Evolutionary conservation across 2,113 vertebrate species (phyloP).

Genomic region (Petaurus breviceps): DNA sequence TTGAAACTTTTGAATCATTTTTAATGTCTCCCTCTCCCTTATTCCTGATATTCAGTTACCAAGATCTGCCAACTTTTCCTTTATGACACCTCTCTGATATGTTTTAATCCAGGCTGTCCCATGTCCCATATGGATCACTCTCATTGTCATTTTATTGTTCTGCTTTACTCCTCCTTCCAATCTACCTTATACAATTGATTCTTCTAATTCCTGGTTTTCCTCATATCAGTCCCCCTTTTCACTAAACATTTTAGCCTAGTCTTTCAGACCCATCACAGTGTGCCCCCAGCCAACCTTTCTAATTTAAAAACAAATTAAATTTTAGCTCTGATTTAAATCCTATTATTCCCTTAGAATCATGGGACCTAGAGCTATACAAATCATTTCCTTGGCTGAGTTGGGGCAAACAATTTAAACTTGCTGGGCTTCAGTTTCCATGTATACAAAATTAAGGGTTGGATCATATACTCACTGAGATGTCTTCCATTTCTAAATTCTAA

Average conservation of each 20-base stretch:
- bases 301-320: not conserved
- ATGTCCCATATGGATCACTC: not conserved
- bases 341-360: not conserved
- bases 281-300: not conserved
- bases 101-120: not conserved
- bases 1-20: not conserved
- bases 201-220: not conserved
- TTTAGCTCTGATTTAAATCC: not conserved
- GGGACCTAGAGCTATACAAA: not conserved
- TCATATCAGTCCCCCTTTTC: not conserved
- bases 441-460: not conserved
- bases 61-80: not conserved
- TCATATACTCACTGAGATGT: not conserved
- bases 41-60: not conserved
- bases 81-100: not conserved
- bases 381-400: not conserved
- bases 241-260: not conserved
- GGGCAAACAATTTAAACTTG: not conserved
- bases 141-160: not conserved
- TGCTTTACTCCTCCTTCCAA: not conserved
- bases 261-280: not conserved
- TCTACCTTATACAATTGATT: not conserved
- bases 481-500: not conserved
- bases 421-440: not conserved
- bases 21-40: not conserved